Conservation (phyloP, 2,797 vertebrate species). For the Tarsius wallacei region DNA sequence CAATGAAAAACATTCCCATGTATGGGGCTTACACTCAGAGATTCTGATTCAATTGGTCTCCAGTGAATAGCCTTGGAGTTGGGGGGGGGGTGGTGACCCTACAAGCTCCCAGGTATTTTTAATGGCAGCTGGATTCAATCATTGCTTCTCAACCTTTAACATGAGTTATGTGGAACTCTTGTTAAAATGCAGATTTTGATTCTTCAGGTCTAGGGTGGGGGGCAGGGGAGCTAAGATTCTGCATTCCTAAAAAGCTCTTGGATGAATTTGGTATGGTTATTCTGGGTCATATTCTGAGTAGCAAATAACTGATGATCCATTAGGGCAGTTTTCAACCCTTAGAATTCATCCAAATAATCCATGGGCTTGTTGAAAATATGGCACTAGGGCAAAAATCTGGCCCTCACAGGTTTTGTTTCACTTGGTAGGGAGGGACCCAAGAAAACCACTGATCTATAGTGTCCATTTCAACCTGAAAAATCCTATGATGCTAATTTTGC, state of each 20-base stretch:
- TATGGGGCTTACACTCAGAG: not conserved
- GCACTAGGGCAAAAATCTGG: too few relatives aligned
- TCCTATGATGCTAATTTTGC: not conserved
- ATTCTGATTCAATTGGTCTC: not conserved
- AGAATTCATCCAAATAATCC: not conserved
- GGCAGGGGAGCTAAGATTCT: not conserved
- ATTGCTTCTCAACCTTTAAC: not conserved
- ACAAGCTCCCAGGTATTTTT: not conserved
- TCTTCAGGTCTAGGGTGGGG: not conserved
- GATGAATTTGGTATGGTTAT: not conserved
- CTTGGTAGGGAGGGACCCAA: not conserved
- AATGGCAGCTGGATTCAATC: not conserved
- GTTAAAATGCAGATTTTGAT: not conserved
- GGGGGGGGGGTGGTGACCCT: not conserved
- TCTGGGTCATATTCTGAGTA: not conserved
- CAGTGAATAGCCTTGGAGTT: not conserved
- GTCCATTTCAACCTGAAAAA: slow-evolving; percentile 32
- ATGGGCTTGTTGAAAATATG: not conserved
- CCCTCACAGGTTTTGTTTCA: not conserved
- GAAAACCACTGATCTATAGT: not conserved
- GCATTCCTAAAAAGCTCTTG: not conserved
- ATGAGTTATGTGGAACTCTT: not conserved
- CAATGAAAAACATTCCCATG: not conserved
- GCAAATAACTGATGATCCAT: not conserved
- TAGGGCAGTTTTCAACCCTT: not conserved